Evolutionary conservation across 2,113 vertebrate species (phyloP), one percentile per base, ranked within the genome.

Genomic region (Peromyscus maniculatus): DNA sequence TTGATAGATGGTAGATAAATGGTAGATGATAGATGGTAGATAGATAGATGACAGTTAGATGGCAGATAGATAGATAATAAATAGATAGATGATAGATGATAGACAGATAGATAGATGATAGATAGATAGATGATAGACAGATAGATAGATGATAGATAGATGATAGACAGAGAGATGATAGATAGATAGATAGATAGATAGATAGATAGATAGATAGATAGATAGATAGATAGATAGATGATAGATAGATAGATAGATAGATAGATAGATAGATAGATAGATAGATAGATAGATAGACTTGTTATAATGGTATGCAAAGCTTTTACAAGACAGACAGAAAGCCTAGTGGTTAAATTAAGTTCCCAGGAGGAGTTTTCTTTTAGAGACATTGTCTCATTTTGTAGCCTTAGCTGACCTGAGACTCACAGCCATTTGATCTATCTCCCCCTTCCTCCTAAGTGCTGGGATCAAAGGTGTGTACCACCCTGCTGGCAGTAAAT

Each of bases 311-410:
- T 36, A 75, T 74, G 43, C 43, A 88, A 91, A 93, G 24, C 19
- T 79, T 93, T 77, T 62, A 49, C 88, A 31, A 91, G 66, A 69
- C 49, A 86, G 33, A 26, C 94, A 87, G 2, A 33, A 33, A 93
- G 26, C 5, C 21, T 46, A 71, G 52, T 80, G 2, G 24, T 43
- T 77, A 66, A 83, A 52, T 71, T 87, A 57, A 22, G 55, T 5
- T 82, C 52, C 57, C 3, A 80, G 77, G n/a, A 57, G 52, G 78
- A 33, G 9, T 57, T 80, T 49, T 80, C 31, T 55, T 80, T 55
- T 36, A 57, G 33, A 57, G 57, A 64, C 22, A 64, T 84, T 62
- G 31, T 80, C 78, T 57, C 17, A 80, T 11, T n/a, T 33, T 36
- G 46, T 52, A 79, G 46, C 46, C 16, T 52, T 79, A 79, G 28